Percentiles rank a stretch among this genome's conserved stretches.
These are phyloP conservation scores for Botia kubotai DNA, from an alignment of 2,797 vertebrate genomes.

Conservation along the genomic window DNA sequence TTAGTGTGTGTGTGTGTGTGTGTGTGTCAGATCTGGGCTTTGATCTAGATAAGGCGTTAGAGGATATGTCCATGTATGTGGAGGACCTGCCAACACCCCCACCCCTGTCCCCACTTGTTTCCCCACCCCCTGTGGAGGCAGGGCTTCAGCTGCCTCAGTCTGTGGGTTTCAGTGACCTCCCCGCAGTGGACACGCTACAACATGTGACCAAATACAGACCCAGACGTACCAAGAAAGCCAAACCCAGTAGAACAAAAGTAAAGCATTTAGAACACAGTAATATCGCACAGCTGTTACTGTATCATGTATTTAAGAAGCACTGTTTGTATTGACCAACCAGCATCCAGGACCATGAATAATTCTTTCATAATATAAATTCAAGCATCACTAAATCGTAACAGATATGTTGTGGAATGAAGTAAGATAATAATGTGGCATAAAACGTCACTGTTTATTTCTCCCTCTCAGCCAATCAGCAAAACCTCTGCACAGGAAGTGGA, in stretches of 20 bases:
- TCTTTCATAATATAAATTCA: no score
- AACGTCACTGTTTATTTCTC: neutral
- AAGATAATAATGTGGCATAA: no score
- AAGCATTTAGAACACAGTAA: slow-evolving; percentile 54
- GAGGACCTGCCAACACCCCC: slow-evolving; percentile 83
- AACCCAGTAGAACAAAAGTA: slow-evolving; percentile 83
- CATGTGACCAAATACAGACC: slow-evolving; percentile 91
- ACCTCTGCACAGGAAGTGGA: slow-evolving; percentile 76
- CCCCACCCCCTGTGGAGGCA: slow-evolving; percentile 58
- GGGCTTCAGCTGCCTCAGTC: slow-evolving; percentile 76
- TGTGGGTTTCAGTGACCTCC: slow-evolving; percentile 80
- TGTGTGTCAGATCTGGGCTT: slow-evolving; percentile 91
- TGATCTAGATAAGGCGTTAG: slow-evolving; percentile 93
- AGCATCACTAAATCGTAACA: no score
- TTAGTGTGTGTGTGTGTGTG: neutral
- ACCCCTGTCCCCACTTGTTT: slow-evolving; percentile 71
- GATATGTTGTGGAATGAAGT: no score
- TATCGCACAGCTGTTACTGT: no score
- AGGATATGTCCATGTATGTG: slow-evolving; percentile 91
- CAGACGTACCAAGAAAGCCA: slow-evolving; percentile 86
- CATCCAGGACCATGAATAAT: no score
- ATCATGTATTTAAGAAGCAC: no score
- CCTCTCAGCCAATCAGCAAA: slow-evolving; percentile 67
- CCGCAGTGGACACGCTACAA: slow-evolving; percentile 84
- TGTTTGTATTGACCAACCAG: no score